Evolutionary conservation across 1,140 invertebrate species (phyloP).

Genomic region (Lordiphosa mommai): DNA sequence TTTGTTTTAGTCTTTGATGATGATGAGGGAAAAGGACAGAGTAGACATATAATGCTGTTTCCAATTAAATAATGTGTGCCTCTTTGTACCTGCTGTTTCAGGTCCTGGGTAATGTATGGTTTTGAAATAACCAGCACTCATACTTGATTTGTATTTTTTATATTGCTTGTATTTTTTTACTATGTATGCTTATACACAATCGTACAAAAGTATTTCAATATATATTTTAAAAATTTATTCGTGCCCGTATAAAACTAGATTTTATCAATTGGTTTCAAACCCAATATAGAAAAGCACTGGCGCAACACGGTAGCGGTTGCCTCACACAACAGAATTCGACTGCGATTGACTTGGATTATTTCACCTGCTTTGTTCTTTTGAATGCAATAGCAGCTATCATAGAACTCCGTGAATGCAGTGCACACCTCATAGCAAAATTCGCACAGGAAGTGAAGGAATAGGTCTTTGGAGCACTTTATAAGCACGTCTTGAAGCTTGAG

Average conservation of each 20-base stretch:
- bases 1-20: no score
- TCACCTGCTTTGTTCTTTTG: slow-evolving; percentile 91
- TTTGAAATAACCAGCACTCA: no score
- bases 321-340: slow-evolving; percentile 94
- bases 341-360: slow-evolving; percentile 91
- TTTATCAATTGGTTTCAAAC: slow-evolving; percentile 93
- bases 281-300: slow-evolving; percentile 93
- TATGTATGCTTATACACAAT: no score
- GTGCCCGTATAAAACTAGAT: slow-evolving; percentile 84
- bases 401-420: slow-evolving; percentile 97
- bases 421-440: slow-evolving; percentile 97
- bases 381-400: slow-evolving; percentile 98
- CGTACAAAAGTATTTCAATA: no score
- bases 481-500: slow-evolving; percentile 94
- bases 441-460: slow-evolving; percentile 94
- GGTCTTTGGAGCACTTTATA: slow-evolving; percentile 89
- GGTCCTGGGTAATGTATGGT: no score
- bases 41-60: no score
- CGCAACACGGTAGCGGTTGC: slow-evolving; percentile 93
- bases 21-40: no score
- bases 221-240: background rate
- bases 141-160: no score
- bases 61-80: no score
- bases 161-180: no score
- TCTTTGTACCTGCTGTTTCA: no score